Base-by-base conservation (phyloP, 30 jellyfish, hydroid and myxozoan species). In the Aurelia aurita complex sp. Pacific region DNA sequence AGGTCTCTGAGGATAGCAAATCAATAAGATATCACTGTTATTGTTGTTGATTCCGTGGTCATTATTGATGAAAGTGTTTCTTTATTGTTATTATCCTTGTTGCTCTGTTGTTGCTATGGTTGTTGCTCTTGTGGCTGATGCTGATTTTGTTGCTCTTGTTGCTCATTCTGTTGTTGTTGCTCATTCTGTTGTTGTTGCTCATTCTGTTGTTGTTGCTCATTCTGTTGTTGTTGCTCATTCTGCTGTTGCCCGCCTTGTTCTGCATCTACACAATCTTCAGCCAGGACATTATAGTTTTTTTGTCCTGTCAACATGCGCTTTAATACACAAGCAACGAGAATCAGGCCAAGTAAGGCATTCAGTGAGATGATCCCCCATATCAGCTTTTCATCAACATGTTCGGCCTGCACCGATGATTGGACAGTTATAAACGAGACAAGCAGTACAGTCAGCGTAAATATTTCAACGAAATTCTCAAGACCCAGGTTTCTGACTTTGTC, bases 381-480 rank as follows among this genome's bases (percentile, higher is more conserved):
- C 16, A 84, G 59, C 17, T 70, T 15, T 33, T 11, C 63, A 32
- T 76, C 65, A 9, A 64, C 87, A 50, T 75, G 33, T 65, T 18
- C 54, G 13, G 53, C 74, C 42, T 32, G 81, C 50, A 71, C 54
- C 38, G 81, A 73, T 8, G 82, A 60, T 53, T 84, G 84, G 43
- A 64, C 87, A 23, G 76, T 74, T 4, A 84, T 36, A 65, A 84
- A 84, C 17, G 93, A 73, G 34, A 73, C 61, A 0, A 84, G 59
- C 13, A 84, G 55, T 6, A 74, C 84, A 8, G 64, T 19, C 82
- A 84, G 36, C 93, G 67, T 67, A 19, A 81, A 38, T 35, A 84
- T 32, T 53, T 84, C 93, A 32, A 77, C n/a, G 75, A 74, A 51
- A 50, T 84, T 84, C 65, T 84, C 93, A 36, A 84, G 80, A 8